phyloP scores from a whole-genome alignment of 2,888 invertebrate species.

The Epinotia ramella region DNA sequence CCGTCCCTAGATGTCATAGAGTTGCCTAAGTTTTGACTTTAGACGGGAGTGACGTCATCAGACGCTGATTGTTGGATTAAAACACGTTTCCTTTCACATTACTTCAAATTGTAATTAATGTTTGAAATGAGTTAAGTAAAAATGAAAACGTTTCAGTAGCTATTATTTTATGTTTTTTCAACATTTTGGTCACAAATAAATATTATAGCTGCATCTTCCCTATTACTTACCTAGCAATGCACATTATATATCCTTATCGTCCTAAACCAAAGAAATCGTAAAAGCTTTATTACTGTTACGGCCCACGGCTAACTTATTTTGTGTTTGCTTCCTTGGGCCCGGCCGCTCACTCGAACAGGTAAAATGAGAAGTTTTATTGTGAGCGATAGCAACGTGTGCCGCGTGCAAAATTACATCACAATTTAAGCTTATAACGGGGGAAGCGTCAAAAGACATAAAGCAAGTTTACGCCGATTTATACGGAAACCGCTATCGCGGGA shows the following conservation, averaged over 20 bases:
- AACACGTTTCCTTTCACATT: too few relatives aligned
- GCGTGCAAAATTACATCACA: slow-evolving; percentile 53
- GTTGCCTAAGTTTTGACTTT: too few relatives aligned
- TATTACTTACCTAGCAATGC: too few relatives aligned
- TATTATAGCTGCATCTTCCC: too few relatives aligned
- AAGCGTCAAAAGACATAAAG: slow-evolving; percentile 60
- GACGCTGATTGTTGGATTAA: too few relatives aligned
- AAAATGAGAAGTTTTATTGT: slow-evolving; percentile 33
- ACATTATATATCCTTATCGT: not conserved
- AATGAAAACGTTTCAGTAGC: too few relatives aligned
- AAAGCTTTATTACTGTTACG: slow-evolving; percentile 9
- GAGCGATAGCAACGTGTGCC: slow-evolving; percentile 50
- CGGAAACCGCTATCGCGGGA: slow-evolving; percentile 59
- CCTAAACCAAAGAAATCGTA: slow-evolving; percentile 16
- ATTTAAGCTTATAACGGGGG: slow-evolving; percentile 61
- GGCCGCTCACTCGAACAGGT: slow-evolving; percentile 23
- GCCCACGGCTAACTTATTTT: slow-evolving; percentile 22
- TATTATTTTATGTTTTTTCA: too few relatives aligned
- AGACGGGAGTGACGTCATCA: too few relatives aligned
- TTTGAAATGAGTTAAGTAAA: too few relatives aligned
- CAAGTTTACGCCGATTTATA: slow-evolving; percentile 59
- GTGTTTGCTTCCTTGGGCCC: slow-evolving; percentile 12
- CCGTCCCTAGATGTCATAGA: too few relatives aligned
- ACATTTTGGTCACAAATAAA: too few relatives aligned
- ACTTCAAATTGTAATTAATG: too few relatives aligned